Evolutionary conservation across 2,888 invertebrate species (phyloP).

Genomic region (Phanerotoma sp.): DNA sequence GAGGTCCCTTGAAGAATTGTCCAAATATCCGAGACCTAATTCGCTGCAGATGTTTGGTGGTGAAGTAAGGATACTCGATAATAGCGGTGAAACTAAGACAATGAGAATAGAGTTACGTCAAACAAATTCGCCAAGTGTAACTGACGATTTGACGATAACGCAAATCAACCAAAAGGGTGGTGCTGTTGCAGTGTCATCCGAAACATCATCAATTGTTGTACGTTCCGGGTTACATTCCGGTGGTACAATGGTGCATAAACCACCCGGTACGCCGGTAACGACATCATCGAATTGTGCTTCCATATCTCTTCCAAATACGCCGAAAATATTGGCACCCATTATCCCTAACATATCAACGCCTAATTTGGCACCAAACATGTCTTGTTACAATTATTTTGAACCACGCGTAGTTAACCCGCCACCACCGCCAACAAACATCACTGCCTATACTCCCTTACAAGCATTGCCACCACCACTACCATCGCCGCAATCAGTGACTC

Average conservation of each 20-base stretch:
- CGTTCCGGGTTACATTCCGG: conserved; percentile 82
- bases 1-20: conserved; percentile 63
- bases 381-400: conserved; percentile 51
- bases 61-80: conserved; percentile 74
- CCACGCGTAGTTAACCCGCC: conserved; percentile 60
- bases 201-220: conserved; percentile 73
- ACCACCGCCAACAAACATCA: conserved; percentile 70
- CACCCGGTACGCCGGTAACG: conserved; percentile 49
- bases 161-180: conserved; percentile 36
- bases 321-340: conserved; percentile 63
- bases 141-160: conserved; percentile 26
- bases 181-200: too few species aligned
- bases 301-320: conserved; percentile 58
- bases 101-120: conserved; percentile 66
- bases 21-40: conserved; percentile 62
- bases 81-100: conserved; percentile 69
- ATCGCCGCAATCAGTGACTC: too few species aligned
- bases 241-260: conserved; percentile 72
- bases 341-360: conserved; percentile 62
- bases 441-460: conserved; percentile 67
- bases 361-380: conserved; percentile 58
- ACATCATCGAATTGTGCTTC: conserved; percentile 41
- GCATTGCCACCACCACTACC: conserved; percentile 62
- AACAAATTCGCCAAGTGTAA: conserved; percentile 58
- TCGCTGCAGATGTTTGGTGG: conserved; percentile 74